Conservation (phyloP, 2,888 invertebrate genomes). For the Eupelmus urozonus region DNA sequence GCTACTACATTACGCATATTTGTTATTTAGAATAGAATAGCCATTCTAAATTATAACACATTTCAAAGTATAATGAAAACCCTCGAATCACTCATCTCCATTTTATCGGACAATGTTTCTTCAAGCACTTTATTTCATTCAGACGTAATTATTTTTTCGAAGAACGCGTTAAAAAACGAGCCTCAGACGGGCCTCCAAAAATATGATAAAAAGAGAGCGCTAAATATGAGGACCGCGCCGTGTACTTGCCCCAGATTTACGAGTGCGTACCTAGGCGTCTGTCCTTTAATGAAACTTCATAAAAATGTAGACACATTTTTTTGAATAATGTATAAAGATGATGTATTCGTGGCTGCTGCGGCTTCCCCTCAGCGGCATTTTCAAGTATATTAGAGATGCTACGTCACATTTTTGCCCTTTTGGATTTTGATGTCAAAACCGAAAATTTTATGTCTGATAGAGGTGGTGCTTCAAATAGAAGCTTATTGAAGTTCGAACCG, state of each 20-base stretch:
- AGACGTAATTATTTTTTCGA: no score
- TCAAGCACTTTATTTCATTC: no score
- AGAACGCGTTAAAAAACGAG: no score
- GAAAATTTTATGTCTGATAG: background rate
- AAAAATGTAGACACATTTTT: constrained; percentile 6
- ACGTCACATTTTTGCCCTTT: background rate
- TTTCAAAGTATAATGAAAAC: no score
- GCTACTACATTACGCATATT: no score
- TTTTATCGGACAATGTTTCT: no score
- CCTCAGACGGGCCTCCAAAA: no score
- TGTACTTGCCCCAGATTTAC: background rate
- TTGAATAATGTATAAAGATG: constrained; percentile 3
- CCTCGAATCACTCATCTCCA: no score
- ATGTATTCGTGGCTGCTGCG: no score
- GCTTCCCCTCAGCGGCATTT: background rate
- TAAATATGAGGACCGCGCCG: background rate
- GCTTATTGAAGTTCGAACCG: background rate
- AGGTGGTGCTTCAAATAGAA: background rate
- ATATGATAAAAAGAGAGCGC: no score
- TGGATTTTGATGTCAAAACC: background rate
- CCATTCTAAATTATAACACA: no score
- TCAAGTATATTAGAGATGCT: background rate
- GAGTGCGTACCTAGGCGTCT: background rate
- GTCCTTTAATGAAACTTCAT: constrained; percentile 1
- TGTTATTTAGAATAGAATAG: no score